Evolutionary conservation across 2,888 invertebrate species (phyloP), one percentile per base, ranked within the genome.

Genomic region (Caenorhabditis doughertyi): DNA sequence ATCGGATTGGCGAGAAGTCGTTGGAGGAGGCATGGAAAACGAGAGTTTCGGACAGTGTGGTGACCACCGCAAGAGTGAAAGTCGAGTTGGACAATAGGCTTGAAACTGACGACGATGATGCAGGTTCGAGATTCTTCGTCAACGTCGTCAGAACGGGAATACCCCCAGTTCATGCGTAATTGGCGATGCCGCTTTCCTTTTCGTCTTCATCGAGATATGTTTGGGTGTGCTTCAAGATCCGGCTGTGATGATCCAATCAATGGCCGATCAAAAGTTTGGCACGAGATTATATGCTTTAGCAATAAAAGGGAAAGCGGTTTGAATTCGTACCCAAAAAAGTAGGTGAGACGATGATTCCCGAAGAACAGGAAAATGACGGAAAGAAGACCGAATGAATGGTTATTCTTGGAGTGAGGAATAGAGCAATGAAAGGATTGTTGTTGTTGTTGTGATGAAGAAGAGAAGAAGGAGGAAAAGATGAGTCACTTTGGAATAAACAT

Each of bases 1-100:
- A 70, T 65, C 62, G 70, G 56, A 60, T 60, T 44, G 27, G 44
- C 44, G 44, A 47, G 44, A 47, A 47, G 13, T 18, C 32, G 47
- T 35, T 49, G 47, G 64, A 53, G 64, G 53, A 35, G 55, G 49
- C 49, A 53, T 47, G 67, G 79, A 83, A 79, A 79, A 70, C 67
- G 73, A 79, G 76, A 83, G 79, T 62, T 79, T 74, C 64, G 79
- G 74, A 74, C 62, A 67, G 73, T 68, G 58, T 58, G 72, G 68
- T 65, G 74, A 71, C 71, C 58, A 80, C 67, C 65, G 80, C 64
- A 68, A 73, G 60, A 80, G 82, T 74, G 77, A 73, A 76, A 76
- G 76, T 76, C 67, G 68, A 42, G 65, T 76, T 67, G 68, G 76
- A 81, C 77, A 65, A 72, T 72, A 79, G 65, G 71, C 74, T 77